Conservation (phyloP, 2,797 vertebrate genomes). For the Rhadinocentrus ornatus region DNA sequence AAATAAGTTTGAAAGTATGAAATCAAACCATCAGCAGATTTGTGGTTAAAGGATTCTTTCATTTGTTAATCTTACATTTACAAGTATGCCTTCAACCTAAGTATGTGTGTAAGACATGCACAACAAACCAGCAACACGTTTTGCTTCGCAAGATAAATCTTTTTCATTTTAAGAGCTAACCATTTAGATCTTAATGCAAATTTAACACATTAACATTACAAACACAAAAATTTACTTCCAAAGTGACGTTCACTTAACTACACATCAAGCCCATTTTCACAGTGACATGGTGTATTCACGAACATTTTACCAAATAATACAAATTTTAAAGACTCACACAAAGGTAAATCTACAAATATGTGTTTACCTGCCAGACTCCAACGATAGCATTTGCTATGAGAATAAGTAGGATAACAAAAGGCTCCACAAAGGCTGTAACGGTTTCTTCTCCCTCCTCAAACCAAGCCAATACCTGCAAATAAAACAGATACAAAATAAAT, state of each 20-base stretch:
- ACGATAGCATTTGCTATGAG: conserved; percentile 99
- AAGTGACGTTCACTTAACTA: neutral
- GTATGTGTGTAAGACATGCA: too few species aligned
- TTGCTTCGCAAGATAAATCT: neutral
- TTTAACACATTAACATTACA: neutral
- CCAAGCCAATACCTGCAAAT: conserved; percentile 94
- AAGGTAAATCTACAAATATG: neutral
- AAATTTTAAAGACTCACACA: neutral
- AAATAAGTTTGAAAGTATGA: too few species aligned
- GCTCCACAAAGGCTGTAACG: conserved; percentile 97
- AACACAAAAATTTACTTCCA: neutral
- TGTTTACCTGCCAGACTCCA: conserved; percentile 97
- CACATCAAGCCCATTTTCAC: neutral
- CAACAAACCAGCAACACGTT: too few species aligned
- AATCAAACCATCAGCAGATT: too few species aligned
- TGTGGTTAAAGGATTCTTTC: too few species aligned
- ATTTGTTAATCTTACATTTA: too few species aligned
- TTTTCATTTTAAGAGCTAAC: neutral
- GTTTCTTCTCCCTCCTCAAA: conserved; percentile 99
- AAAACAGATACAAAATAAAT: conserved; percentile 21
- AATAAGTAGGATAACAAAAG: conserved; percentile 98
- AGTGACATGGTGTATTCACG: neutral
- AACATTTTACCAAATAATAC: neutral
- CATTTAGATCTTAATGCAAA: neutral
- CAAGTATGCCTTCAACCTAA: too few species aligned